phyloP scores from a whole-genome alignment of 2,113 vertebrate genomes.

The Anguilla japonica region DNA sequence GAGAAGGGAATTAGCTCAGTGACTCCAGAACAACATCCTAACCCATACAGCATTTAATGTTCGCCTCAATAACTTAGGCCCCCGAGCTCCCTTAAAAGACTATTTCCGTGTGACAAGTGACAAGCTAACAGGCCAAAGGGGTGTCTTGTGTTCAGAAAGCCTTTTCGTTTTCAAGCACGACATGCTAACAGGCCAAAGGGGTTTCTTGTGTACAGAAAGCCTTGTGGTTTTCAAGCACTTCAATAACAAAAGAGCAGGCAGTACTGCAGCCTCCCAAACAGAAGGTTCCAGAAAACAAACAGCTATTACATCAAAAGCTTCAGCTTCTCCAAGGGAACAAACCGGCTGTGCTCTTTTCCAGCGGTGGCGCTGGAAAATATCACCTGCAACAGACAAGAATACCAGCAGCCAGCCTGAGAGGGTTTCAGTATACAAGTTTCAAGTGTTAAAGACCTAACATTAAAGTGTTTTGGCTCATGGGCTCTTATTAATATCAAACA shows the following conservation, averaged over 20 bases:
- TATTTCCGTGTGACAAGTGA: slow-evolving; percentile 24
- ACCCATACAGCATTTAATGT: slow-evolving; percentile 49
- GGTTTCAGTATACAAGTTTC: neutral
- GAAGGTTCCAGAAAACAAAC: slow-evolving; percentile 24
- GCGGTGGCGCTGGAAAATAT: neutral
- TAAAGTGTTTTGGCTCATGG: neutral
- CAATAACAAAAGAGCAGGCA: slow-evolving; percentile 43
- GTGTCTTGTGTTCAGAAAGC: slow-evolving; percentile 37
- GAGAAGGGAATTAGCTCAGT: slow-evolving; percentile 47
- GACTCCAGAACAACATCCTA: slow-evolving; percentile 41
- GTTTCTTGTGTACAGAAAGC: slow-evolving; percentile 38
- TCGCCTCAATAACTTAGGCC: slow-evolving; percentile 16
- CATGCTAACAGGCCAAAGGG: slow-evolving; percentile 12
- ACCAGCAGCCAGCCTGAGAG: neutral
- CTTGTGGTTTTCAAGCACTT: slow-evolving; percentile 41
- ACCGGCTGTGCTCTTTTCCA: neutral
- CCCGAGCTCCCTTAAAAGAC: slow-evolving; percentile 43
- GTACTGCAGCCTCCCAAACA: slow-evolving; percentile 5
- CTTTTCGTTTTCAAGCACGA: slow-evolving; percentile 23
- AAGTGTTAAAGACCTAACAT: neutral
- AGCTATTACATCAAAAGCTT: slow-evolving; percentile 24
- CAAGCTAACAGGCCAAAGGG: slow-evolving; percentile 21
- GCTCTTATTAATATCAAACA: no score
- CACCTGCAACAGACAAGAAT: neutral
- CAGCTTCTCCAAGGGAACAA: neutral